Percentiles rank a stretch among this genome's conserved stretches.
Evolutionary conservation across 2,113 vertebrate species (phyloP).

Genomic region (Chamaea fasciata): DNA sequence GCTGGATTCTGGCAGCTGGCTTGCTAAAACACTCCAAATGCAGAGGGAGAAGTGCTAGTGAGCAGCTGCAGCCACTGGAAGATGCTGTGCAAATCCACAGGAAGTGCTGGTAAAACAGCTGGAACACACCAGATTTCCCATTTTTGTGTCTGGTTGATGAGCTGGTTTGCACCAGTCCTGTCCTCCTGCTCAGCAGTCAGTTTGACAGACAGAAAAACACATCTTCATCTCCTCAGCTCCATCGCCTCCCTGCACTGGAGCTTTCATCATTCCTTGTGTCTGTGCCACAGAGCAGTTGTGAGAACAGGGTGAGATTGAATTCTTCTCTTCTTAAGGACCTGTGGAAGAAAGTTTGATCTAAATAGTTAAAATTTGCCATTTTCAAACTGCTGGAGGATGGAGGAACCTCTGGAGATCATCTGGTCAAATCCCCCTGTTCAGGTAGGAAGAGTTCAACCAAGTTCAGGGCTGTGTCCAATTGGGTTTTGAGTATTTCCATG

Average conservation of each 20-base stretch:
- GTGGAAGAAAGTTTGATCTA: background rate
- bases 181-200: background rate
- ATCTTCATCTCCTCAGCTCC: background rate
- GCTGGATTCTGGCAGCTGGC: background rate
- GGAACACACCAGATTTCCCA: background rate
- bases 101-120: background rate
- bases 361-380: background rate
- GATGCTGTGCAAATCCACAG: background rate
- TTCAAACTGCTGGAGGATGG: background rate
- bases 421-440: background rate
- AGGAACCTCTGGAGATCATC: background rate
- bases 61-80: conserved; percentile 36
- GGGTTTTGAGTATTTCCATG: background rate
- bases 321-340: background rate
- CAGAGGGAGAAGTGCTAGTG: background rate
- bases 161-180: background rate
- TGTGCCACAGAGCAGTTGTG: background rate
- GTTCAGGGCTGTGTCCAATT: background rate
- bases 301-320: background rate
- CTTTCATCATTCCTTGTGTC: background rate
- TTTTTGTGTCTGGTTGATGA: background rate
- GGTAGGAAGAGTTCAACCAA: background rate
- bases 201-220: background rate
- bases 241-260: accelerated
- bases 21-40: background rate